Evolutionary conservation across 2,113 vertebrate genomes (phyloP), one percentile per base, ranked within the genome.

Genomic region (Cranoglanis bouderius): DNA sequence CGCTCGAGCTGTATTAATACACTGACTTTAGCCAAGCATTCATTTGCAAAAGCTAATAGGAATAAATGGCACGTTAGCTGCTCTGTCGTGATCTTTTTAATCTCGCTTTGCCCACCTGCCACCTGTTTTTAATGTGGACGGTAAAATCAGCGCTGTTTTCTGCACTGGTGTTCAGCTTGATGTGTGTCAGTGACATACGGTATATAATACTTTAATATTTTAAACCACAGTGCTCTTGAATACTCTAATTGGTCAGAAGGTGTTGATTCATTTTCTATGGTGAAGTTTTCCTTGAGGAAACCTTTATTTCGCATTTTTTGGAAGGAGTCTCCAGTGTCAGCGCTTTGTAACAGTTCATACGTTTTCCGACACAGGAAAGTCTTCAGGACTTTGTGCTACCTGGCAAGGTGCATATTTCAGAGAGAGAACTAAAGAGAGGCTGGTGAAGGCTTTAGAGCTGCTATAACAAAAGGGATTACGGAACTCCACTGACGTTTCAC

Each of bases 21-120:
- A 49, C 43, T 78, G 24, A 49, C 26, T 49, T 78, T 49, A 78
- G 75, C 75, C 43, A 51, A 16, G 75, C 75, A 29, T 78, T 78
- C 75, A 49, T 78, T 78, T 78, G 75, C 43, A n/a, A n/a, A 77
- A 29, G 74, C 21, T 51, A 78, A 78, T 78, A 14, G 43, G 43
- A 78, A 49, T 78, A 78, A 78, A 78, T 78, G 43, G 21, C 75
- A 77, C 12, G 74, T 77, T 49, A 29, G 26, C 43, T 49, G 43
- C 43, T 16, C 43, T 49, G 75, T 16, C 43, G 26, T 78, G 43
- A 78, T n/a, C 75, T 49, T 78, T 78, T 3, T 49, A 16, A 51
- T 49, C 26, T 77, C 43, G 10, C 24, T 78, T n/a, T 49, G 26
- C 5, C 43, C 75, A 78, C 9, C 12, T 49, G 74, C 10, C 43